Percentiles rank a stretch among this genome's conserved stretches.
Evolutionary conservation across 2,797 vertebrate genomes (phyloP).

Genomic region (Diplodus sargus): DNA sequence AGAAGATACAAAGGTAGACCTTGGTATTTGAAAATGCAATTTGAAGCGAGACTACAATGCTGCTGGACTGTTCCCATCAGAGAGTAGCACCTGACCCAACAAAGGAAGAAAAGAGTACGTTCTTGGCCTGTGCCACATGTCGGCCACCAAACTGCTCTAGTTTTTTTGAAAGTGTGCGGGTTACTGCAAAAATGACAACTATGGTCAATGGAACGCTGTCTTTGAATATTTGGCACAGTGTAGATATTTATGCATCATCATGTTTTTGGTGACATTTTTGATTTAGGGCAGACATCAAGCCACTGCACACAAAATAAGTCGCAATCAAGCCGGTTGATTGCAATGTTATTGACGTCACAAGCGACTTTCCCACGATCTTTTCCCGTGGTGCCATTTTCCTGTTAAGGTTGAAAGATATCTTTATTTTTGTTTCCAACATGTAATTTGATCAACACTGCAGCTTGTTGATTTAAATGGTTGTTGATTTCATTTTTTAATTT

Average conservation of each 20-base stretch:
- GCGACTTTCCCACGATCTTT: neutral
- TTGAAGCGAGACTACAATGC: slow-evolving; percentile 19
- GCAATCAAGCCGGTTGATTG: neutral
- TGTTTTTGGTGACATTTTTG: neutral
- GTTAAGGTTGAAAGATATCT: neutral
- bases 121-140: neutral
- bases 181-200: neutral
- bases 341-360: neutral
- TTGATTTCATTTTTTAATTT: neutral
- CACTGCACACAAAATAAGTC: neutral
- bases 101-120: neutral
- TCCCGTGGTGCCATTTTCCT: neutral
- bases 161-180: neutral
- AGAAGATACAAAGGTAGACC: neutral
- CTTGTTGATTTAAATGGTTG: neutral
- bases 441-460: neutral
- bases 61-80: slow-evolving; percentile 12
- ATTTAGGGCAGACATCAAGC: neutral
- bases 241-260: neutral
- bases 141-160: neutral
- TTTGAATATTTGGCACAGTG: neutral
- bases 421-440: neutral
- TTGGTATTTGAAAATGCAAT: slow-evolving; percentile 10
- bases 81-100: neutral
- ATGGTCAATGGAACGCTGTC: neutral